Base-by-base conservation (phyloP, 2,797 vertebrate species). In the Sebastes diaconus region DNA sequence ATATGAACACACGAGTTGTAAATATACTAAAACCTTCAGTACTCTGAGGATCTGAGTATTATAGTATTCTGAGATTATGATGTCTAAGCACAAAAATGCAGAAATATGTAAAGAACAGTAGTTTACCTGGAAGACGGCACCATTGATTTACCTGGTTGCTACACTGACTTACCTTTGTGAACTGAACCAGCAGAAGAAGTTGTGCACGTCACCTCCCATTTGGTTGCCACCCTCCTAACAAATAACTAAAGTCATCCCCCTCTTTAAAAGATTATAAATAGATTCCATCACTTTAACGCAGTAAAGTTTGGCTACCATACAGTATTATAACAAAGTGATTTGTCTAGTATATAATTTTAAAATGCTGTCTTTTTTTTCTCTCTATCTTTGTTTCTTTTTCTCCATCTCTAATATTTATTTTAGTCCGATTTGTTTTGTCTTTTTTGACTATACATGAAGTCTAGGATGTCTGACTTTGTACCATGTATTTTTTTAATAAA, bases 81-180 rank as follows among this genome's bases (percentile, higher is more conserved):
- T 3, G n/a, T 12, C 3, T 18, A 1, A 1, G 18, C 10, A 12
- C 2, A 16, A 36, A 63, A n/a, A 46, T 9, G 16, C 30, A 39
- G 12, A 42, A 55, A 12, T 8, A 1, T 6, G 3, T 9, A n/a
- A 54, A 55, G 6, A 61, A 63, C 10, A 2, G 20, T 50, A 55
- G 72, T 63, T 34, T 86, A 88, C 86, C 80, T 88, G 76, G 10
- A 50, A 54, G 46, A 58, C 20, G 66, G 20, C 22, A 6, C 22
- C 54, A 29, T 10, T 64, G 39, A 9, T 8, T 16, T 1, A n/a
- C 13, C 11, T 39, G 7, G 6, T 42, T 16, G 25, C 22, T 5
- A 50, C 36, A 10, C 9, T 54, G 30, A 60, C n/a, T 25, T 18
- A 52, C 20, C 13, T 18, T 14, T 20, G 8, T 54, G 11, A 65